These are phyloP conservation scores for Anguilla pacifica DNA, from an alignment of 2,797 vertebrate genomes.

Conservation along the genomic window DNA sequence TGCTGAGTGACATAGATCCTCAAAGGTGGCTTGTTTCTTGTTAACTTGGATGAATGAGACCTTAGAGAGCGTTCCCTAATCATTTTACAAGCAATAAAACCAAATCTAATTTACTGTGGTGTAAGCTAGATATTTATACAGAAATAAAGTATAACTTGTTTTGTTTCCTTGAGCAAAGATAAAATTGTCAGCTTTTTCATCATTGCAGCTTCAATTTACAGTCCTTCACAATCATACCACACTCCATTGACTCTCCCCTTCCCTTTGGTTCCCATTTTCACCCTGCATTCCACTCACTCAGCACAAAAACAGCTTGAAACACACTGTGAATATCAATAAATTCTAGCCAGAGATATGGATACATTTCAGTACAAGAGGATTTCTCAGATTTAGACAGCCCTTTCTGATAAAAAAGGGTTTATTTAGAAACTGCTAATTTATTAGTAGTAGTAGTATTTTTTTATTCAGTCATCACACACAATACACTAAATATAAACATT, in stretches of 20 bases:
- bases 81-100: not conserved
- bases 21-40: not conserved
- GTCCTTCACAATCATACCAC: not conserved
- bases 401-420: not conserved
- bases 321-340: not conserved
- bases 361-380: not conserved
- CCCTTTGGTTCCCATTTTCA: not conserved
- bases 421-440: not conserved
- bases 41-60: not conserved
- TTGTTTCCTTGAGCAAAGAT: slow-evolving; percentile 3
- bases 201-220: not conserved
- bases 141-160: not conserved
- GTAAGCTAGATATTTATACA: not conserved
- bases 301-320: not conserved
- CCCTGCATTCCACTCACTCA: not conserved
- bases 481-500: too few relatives aligned
- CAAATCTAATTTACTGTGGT: not conserved
- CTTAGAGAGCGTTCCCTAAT: not conserved
- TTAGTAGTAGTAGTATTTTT: too few relatives aligned
- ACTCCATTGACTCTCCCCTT: not conserved
- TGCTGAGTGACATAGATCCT: not conserved
- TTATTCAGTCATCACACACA: too few relatives aligned
- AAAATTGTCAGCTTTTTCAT: not conserved
- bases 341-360: not conserved
- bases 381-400: not conserved